These are phyloP conservation scores for Psephotus haematonotus DNA, from an alignment of 2,113 vertebrate genomes.

Conservation along the genomic window DNA sequence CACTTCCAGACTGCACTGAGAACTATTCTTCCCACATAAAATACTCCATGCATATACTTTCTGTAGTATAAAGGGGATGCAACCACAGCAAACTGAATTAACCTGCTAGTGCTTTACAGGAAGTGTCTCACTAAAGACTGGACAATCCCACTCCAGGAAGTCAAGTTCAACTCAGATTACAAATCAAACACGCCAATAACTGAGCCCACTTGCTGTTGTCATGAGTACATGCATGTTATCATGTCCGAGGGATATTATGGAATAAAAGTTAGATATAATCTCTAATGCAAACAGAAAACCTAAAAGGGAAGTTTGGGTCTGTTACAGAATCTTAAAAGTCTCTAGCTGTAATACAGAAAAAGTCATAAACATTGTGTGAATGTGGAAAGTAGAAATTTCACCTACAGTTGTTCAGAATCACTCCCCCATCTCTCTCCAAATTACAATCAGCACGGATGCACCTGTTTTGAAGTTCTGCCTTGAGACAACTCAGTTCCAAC, in stretches of 20 bases:
- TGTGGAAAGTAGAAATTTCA: background rate
- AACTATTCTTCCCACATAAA: background rate
- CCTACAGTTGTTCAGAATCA: background rate
- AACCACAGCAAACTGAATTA: background rate
- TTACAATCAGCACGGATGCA: background rate
- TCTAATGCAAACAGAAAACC: background rate
- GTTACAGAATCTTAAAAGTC: background rate
- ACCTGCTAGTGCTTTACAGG: background rate
- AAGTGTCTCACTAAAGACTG: background rate
- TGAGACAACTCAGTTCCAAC: background rate
- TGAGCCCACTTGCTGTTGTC: background rate
- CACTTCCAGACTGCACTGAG: background rate
- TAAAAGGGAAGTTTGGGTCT: background rate
- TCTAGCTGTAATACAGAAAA: background rate
- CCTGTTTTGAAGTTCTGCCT: background rate
- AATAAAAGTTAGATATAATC: background rate
- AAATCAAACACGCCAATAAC: background rate
- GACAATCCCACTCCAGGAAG: background rate
- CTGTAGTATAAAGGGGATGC: rapidly evolving
- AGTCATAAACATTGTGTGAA: background rate
- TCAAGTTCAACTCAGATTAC: background rate
- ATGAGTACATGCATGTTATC: background rate
- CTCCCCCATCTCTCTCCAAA: rapidly evolving
- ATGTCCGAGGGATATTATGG: rapidly evolving
- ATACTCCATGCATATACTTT: background rate